phyloP scores from a whole-genome alignment of 2,888 invertebrate species.

The Gymnocheta viridis region DNA sequence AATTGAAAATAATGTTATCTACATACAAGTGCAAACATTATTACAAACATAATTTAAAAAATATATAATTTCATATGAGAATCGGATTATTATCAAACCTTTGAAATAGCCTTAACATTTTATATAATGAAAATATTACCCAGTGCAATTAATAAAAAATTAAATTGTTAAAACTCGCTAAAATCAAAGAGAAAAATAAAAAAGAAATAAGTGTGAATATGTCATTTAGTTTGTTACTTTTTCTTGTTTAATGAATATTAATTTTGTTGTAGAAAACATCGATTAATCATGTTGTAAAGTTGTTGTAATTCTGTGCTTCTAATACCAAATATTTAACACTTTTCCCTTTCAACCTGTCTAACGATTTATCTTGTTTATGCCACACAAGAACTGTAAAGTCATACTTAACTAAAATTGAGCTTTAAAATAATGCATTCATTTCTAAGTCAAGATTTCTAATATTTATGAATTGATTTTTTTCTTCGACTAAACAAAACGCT shows the following conservation, averaged over 20 bases:
- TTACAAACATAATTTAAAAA: neutral
- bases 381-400: constrained; percentile 64
- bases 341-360: constrained; percentile 68
- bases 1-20: constrained; percentile 21
- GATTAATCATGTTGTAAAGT: constrained; percentile 61
- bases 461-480: no score
- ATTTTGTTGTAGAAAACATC: constrained; percentile 45
- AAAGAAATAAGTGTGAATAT: constrained; percentile 29
- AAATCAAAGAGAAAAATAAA: constrained; percentile 5
- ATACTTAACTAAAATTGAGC: neutral
- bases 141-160: neutral
- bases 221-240: constrained; percentile 23
- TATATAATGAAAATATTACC: neutral
- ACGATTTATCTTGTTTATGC: constrained; percentile 64
- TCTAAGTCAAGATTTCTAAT: neutral
- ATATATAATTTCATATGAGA: neutral
- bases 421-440: constrained; percentile 35
- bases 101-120: neutral
- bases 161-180: neutral
- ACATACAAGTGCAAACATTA: neutral
- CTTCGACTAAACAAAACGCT: no score
- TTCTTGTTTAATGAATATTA: constrained; percentile 54
- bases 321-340: constrained; percentile 66
- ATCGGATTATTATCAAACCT: neutral
- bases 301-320: constrained; percentile 53